phyloP scores from a whole-genome alignment of 1,140 invertebrate genomes.

The Calliopsis andreniformis region DNA sequence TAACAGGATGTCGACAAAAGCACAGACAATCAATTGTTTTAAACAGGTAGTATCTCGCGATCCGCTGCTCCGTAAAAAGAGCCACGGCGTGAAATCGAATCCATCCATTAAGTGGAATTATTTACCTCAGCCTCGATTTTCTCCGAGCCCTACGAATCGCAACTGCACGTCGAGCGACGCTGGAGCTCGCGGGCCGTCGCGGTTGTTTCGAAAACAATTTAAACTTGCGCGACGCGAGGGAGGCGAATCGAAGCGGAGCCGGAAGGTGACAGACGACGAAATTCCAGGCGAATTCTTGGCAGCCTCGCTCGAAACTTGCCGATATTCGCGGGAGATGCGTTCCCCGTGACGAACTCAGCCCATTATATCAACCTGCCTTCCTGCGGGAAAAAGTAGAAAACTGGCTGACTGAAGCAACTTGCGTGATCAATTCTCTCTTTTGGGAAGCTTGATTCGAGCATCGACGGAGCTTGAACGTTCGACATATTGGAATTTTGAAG shows the following conservation, averaged over 20 bases:
- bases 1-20: too few species aligned
- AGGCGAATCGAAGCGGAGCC: neutral
- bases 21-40: too few species aligned
- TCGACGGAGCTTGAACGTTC: too few species aligned
- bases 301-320: neutral
- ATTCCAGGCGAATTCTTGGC: constrained; percentile 5
- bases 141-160: neutral
- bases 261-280: neutral
- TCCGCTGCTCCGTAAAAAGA: too few species aligned
- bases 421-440: neutral
- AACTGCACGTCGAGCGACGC: neutral
- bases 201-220: constrained; percentile 8
- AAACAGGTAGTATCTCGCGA: too few species aligned
- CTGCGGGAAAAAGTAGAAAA: neutral
- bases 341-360: neutral
- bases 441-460: too few species aligned
- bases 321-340: neutral
- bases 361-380: neutral
- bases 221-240: neutral
- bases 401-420: neutral
- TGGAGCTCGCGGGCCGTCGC: neutral
- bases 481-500: too few species aligned
- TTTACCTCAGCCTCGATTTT: neutral
- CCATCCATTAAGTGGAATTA: neutral
- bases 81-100: too few species aligned